Conservation (phyloP, 2,888 invertebrate species). For the Invenusta paracnida region DNA sequence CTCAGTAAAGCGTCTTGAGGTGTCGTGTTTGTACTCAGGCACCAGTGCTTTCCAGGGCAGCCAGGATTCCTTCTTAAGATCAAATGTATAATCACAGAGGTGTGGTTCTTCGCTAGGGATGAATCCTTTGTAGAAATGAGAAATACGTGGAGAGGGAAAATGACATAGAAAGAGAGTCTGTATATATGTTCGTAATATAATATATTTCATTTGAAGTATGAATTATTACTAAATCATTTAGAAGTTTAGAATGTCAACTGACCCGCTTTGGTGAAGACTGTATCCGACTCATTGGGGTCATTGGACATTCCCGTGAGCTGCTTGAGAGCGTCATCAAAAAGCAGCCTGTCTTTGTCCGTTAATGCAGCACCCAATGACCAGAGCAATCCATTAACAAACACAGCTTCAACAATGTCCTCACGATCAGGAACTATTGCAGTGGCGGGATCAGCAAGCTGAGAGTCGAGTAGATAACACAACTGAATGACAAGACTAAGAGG, state of each 20-base stretch:
- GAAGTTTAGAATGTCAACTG: background rate
- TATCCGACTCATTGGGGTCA: background rate
- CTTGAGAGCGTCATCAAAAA: conserved; percentile 40
- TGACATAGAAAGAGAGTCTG: too few relatives aligned
- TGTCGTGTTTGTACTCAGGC: conserved; percentile 37
- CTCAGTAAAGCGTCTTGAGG: conserved; percentile 42
- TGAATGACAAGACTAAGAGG: conserved; percentile 41
- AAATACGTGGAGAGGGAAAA: too few relatives aligned
- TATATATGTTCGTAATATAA: too few relatives aligned
- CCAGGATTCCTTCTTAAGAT: conserved; percentile 36
- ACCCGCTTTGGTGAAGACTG: background rate
- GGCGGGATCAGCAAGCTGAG: conserved; percentile 3
- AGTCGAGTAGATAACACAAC: conserved; percentile 39
- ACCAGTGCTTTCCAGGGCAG: conserved; percentile 43
- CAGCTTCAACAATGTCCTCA: conserved; percentile 27
- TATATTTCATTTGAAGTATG: too few relatives aligned
- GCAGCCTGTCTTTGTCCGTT: conserved; percentile 20
- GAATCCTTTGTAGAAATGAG: conserved; percentile 27
- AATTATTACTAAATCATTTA: too few relatives aligned
- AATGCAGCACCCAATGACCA: conserved; percentile 44
- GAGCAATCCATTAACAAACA: conserved; percentile 40
- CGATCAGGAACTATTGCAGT: background rate
- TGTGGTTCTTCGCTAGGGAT: conserved; percentile 36
- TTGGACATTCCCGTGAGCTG: conserved; percentile 31
- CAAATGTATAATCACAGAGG: conserved; percentile 44